Percentiles rank a stretch among this genome's conserved stretches.
Evolutionary conservation across 2,797 vertebrate genomes (phyloP).

Genomic region (Takifugu rubripes): DNA sequence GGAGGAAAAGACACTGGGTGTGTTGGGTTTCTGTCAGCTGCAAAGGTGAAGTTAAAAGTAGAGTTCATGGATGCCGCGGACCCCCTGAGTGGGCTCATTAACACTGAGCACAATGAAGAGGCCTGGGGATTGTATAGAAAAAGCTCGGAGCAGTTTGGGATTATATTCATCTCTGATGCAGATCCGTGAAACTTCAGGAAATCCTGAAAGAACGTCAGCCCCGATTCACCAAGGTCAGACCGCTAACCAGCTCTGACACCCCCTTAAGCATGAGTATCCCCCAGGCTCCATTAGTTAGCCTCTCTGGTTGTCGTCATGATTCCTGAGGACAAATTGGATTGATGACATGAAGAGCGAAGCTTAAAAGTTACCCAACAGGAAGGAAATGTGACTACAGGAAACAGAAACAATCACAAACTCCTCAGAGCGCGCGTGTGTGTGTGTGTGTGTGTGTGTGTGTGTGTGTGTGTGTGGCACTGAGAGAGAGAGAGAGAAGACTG

Average conservation of each 20-base stretch:
- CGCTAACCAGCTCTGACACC: background rate
- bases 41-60: background rate
- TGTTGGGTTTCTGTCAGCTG: conserved; percentile 8
- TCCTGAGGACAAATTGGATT: background rate
- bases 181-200: background rate
- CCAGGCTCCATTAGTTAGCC: background rate
- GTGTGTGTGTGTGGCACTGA: background rate
- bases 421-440: conserved; percentile 34
- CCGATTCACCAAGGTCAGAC: too few relatives aligned
- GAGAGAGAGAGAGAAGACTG: conserved; percentile 31
- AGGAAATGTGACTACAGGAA: conserved; percentile 68
- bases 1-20: conserved; percentile 14
- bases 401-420: conserved; percentile 51
- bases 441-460: background rate
- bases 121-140: background rate
- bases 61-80: background rate
- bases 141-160: background rate
- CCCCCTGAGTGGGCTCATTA: background rate
- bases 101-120: background rate
- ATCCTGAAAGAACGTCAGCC: too few relatives aligned
- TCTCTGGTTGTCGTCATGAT: background rate
- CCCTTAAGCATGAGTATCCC: background rate
- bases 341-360: conserved; percentile 5
- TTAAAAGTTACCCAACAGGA: conserved; percentile 66
- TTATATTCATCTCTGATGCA: background rate